Base-by-base conservation (phyloP, 2,797 vertebrate species). In the Malacoctenus gilli region DNA sequence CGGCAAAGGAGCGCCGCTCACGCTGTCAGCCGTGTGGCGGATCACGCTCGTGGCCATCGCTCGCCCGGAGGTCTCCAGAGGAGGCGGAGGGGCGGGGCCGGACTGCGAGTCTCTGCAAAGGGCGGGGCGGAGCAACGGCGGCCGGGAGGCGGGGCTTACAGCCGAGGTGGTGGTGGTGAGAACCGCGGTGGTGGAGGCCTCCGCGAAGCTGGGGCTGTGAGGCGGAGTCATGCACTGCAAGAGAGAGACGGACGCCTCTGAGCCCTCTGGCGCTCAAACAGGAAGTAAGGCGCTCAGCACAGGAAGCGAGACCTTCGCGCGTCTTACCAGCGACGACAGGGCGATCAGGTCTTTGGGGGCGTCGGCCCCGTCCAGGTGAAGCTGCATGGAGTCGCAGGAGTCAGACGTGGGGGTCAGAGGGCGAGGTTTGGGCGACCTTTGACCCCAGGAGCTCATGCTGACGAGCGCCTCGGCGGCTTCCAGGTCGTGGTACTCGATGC, bases 361-460 rank as follows among this genome's bases (percentile, higher is more conserved):
- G 31, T 94, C 93, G 0, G 82, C 56, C 0, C 75, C 37, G 5
- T 91, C 87, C 0, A 80, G 59, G 13, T 92, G 92, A 69, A 90
- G 83, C 3, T 86, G 68, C 15, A 91, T 73, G 54, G 93, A 93
- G 76, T 98, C 97, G 13, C 95, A 96, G 2, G 95, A 95, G 84
- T 99, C 97, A 0, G 95, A 97, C 64, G 95, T 95, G 38, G 96
- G 97, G 0, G 97, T 99, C 42, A 98, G 93, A 0, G 97, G 95
- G 68, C 96, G 93, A 51, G 93, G 88, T 82, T 93, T 95, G 62
- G 92, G 94, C 0, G 82, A 84, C 56, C 92, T 93, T 61, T 96
- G 96, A 72, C 95, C 95, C 96, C 95, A 96, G 63, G 94, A 95
- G 81, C 97, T 98, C 97, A 99, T 99, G 82, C 95, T 97, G 69